phyloP scores from a whole-genome alignment of 1,140 invertebrate genomes.

The Drosophila neocordata region DNA sequence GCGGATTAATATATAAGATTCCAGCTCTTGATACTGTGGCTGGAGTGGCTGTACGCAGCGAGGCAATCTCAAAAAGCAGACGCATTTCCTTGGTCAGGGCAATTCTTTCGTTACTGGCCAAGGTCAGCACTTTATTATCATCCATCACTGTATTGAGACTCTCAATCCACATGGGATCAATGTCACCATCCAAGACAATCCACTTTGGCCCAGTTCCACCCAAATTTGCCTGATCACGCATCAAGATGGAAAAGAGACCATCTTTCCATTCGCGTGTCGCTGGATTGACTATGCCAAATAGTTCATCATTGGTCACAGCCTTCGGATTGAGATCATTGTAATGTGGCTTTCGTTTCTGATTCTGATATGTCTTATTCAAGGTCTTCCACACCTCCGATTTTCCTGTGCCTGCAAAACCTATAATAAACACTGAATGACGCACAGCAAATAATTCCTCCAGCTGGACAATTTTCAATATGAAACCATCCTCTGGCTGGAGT shows the following conservation, averaged over 20 bases:
- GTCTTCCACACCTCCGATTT: constrained; percentile 97
- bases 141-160: constrained; percentile 95
- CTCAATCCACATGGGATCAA: constrained; percentile 99
- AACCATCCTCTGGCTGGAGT: constrained; percentile 95
- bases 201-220: constrained; percentile 92
- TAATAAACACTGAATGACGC: constrained; percentile 96
- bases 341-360: constrained; percentile 90
- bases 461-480: constrained; percentile 90
- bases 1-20: constrained; percentile 91
- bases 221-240: constrained; percentile 96
- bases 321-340: constrained; percentile 97
- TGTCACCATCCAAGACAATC: constrained; percentile 98
- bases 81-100: constrained; percentile 95
- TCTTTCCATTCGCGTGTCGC: constrained; percentile 98
- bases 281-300: constrained; percentile 97
- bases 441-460: constrained; percentile 96
- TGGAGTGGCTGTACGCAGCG: constrained; percentile 94
- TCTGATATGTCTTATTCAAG: constrained; percentile 90
- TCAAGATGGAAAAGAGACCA: constrained; percentile 94
- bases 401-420: constrained; percentile 96
- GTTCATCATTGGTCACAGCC: constrained; percentile 96
- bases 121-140: constrained; percentile 93
- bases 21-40: constrained; percentile 97
- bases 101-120: constrained; percentile 97
- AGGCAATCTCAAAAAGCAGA: constrained; percentile 95